Base-by-base conservation (phyloP, 2,797 vertebrate species). In the Hoplostethus atlanticus region DNA sequence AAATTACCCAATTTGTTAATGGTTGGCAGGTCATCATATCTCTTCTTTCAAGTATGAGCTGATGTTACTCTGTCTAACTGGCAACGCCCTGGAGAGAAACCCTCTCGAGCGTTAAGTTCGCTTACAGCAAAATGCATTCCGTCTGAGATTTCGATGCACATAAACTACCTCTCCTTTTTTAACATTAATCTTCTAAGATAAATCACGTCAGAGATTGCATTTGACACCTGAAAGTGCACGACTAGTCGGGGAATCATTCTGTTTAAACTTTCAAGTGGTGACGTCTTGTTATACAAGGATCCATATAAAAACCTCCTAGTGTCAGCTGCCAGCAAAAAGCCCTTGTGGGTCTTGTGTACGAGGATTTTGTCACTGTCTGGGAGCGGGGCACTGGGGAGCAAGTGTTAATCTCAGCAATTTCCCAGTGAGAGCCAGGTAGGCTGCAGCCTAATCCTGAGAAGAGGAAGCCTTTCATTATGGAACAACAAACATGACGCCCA, bases 361-460 rank as follows among this genome's bases (percentile, higher is more conserved):
- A 81, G 66, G 54, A 69, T 82, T 28, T 80, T 86, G 87, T 87
- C 83, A 77, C 73, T 30, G 48, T 69, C 67, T 71, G 74, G 53
- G 71, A 84, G 77, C 44, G 11, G 67, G 58, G 61, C 64, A 25
- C 68, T 50, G 30, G 78, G 73, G 64, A 86, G 47, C 12, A 10
- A 76, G 73, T 77, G 81, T 74, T 89, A 83, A 90, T 91, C 83
- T 89, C 78, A 83, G 84, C 69, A 76, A 67, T 85, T 83, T 81
- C 81, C 47, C 38, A 77, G 72, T 76, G 76, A 77, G 78, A 84
- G 66, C 64, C 83, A 89, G 84, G 85, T 83, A 87, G 84, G 69
- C 79, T 74, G 67, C 71, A 66, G 62, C 52, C 71, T 91, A 87
- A 87, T 89, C 78, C 87, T 52, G 65, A 79, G 66, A 70, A 77